Evolutionary conservation across 1,140 invertebrate species (phyloP), one percentile per base, ranked within the genome.

Genomic region (Diabrotica undecimpunctata): DNA sequence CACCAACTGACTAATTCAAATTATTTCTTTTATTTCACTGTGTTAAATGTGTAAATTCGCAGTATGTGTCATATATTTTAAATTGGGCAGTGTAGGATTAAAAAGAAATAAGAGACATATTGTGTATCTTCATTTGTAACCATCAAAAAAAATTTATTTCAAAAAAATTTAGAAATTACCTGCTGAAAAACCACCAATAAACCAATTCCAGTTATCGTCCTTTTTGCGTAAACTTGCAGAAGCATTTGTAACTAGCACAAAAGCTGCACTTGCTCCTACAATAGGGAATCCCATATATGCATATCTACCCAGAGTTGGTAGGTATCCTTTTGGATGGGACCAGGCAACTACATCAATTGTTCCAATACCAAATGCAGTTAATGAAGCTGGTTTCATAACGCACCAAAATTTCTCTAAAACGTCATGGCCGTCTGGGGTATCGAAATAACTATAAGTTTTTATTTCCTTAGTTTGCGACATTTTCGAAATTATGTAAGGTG

Each of bases 361-460:
- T 4, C 80, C 82, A 2, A 75, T 46, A 2, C 78, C 79, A 1
- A 86, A 13, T 25, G 85, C 84, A 8, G 77, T 66, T 0, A 79
- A n/a, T 0, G 79, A 64, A 0, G 83, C 83, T 71, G 83, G 83
- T 80, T 87, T 88, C 13, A 81, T 80, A 0, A 82, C 79, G n/a
- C 81, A 83, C 62, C 85, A 78, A 35, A 87, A 74, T 78, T 91
- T 90, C 65, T 84, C 80, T 54, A 84, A 77, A 37, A 86, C 82
- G 73, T 88, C 87, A 58, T 86, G 69, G 0, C 89, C 89, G 50
- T 91, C 89, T 0, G 89, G 89, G n/a, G 85, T 81, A 72, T 88
- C 85, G 74, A 87, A 89, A 72, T 90, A 92, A 62, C 76, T 77
- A 37, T 79, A 84, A 36, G 71, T 54, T 60, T 67, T 69, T 52